Conservation (phyloP, 2,888 invertebrate genomes). For the Lacanobia wlatinum region DNA sequence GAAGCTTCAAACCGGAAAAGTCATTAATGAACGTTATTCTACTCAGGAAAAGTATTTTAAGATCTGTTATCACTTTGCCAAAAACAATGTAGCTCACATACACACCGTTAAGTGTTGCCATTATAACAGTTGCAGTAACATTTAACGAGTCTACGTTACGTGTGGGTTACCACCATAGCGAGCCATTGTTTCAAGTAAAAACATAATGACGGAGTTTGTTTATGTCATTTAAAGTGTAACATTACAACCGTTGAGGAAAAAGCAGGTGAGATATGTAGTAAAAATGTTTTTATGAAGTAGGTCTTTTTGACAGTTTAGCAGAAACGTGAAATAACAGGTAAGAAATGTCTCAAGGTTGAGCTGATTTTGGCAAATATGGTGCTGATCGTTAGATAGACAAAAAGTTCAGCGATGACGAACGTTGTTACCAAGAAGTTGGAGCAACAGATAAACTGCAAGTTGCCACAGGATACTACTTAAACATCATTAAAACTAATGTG, state of each 20-base stretch:
- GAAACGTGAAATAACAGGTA: constrained; percentile 25
- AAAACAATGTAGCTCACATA: constrained; percentile 38
- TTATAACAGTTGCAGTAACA: constrained; percentile 56
- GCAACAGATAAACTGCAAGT: neutral
- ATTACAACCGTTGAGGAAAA: constrained; percentile 32
- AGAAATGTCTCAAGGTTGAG: constrained; percentile 13
- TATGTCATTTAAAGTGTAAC: constrained; percentile 42
- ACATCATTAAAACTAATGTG: neutral
- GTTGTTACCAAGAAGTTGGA: constrained; percentile 4
- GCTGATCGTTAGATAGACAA: constrained; percentile 4
- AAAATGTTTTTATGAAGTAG: constrained; percentile 15
- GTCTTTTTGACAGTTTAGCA: constrained; percentile 15
- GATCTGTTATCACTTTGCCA: constrained; percentile 18
- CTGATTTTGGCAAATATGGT: neutral
- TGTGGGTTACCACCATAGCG: constrained; percentile 36
- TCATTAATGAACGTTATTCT: neutral
- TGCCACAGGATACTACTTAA: neutral
- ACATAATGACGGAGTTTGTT: constrained; percentile 41
- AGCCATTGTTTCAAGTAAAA: constrained; percentile 52
- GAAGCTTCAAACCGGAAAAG: neutral
- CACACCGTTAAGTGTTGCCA: constrained; percentile 43
- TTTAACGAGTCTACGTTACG: constrained; percentile 38
- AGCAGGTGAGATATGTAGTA: constrained; percentile 32
- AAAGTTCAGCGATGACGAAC: neutral
- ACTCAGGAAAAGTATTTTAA: constrained; percentile 2